A percentile compares a stretch with the other conserved stretches of the same genome.
These are phyloP conservation scores for Drosophila putrida DNA, from an alignment of 2,888 invertebrate genomes.

Conservation along the genomic window DNA sequence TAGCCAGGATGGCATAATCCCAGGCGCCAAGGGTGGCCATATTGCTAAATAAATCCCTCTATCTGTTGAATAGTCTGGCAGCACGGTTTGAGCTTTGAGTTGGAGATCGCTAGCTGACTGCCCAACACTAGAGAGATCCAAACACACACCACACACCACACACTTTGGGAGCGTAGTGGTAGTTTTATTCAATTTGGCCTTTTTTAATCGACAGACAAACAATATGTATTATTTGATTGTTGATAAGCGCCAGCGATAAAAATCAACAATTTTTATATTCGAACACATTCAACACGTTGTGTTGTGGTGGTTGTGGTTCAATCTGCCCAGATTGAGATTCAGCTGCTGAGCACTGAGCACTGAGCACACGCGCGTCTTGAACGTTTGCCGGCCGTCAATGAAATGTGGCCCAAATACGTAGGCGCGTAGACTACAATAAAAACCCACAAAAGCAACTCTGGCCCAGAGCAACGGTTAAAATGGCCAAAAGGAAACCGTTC, in stretches of 20 bases:
- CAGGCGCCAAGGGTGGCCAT: slow-evolving; percentile 87
- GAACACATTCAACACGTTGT: neutral
- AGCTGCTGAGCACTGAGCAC: neutral
- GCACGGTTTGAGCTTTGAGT: neutral
- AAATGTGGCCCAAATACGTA: slow-evolving; percentile 53
- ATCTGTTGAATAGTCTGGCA: neutral
- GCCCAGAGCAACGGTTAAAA: slow-evolving; percentile 9
- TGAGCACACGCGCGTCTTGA: slow-evolving; percentile 50
- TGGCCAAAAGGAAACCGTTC: slow-evolving; percentile 31
- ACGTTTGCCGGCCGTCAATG: slow-evolving; percentile 69
- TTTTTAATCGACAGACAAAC: slow-evolving; percentile 45
- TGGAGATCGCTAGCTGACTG: neutral
- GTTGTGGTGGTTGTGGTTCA: neutral
- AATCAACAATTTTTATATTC: slow-evolving; percentile 6
- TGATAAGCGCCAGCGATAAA: slow-evolving; percentile 51
- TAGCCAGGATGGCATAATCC: slow-evolving; percentile 92
- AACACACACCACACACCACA: neutral
- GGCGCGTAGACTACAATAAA: slow-evolving; percentile 10
- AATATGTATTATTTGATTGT: slow-evolving; percentile 40
- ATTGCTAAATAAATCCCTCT: neutral
- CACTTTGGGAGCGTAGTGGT: neutral
- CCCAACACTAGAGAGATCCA: slow-evolving; percentile 3
- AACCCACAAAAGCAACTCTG: slow-evolving; percentile 17
- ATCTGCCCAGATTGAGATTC: slow-evolving; percentile 12
- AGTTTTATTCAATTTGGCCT: slow-evolving; percentile 14